A percentile compares a stretch with the other conserved stretches of the same genome.
Evolutionary conservation across 2,113 vertebrate species (phyloP).

Genomic region (Anser cygnoides): DNA sequence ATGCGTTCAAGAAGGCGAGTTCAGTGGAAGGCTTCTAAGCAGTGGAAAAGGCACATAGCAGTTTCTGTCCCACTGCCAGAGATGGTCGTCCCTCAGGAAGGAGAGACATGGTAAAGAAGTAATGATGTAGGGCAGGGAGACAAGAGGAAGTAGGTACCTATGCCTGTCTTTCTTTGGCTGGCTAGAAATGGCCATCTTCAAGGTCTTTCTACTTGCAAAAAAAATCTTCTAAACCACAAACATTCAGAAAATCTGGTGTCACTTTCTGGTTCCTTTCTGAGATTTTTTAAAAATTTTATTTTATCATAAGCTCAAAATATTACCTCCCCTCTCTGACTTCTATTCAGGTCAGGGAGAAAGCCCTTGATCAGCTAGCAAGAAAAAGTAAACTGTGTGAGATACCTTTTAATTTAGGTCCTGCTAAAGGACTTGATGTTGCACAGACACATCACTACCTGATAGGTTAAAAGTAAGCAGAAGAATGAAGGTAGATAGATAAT

Average conservation of each 20-base stretch:
- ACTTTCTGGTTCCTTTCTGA: background rate
- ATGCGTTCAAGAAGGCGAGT: background rate
- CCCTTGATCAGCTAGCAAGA: background rate
- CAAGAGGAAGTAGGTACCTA: background rate
- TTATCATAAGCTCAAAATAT: background rate
- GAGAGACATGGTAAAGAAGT: background rate
- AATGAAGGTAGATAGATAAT: background rate
- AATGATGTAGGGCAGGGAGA: background rate
- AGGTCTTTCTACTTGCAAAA: background rate
- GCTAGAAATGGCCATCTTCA: background rate
- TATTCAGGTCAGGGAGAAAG: background rate
- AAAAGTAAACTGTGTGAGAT: background rate
- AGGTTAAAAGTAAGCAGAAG: background rate
- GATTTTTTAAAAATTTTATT: background rate
- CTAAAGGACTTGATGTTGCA: background rate
- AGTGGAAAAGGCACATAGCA: background rate
- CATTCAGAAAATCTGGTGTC: background rate
- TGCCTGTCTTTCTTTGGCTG: background rate
- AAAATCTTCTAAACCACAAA: background rate
- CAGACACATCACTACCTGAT: fast-evolving
- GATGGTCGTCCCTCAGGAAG: background rate
- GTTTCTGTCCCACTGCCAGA: background rate
- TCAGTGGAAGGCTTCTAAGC: background rate
- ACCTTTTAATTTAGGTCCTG: background rate
- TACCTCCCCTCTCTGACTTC: background rate